Percentiles rank a stretch among this genome's conserved stretches.
Conservation (phyloP, 2,113 vertebrate genomes). For the Peromyscus californicus region DNA sequence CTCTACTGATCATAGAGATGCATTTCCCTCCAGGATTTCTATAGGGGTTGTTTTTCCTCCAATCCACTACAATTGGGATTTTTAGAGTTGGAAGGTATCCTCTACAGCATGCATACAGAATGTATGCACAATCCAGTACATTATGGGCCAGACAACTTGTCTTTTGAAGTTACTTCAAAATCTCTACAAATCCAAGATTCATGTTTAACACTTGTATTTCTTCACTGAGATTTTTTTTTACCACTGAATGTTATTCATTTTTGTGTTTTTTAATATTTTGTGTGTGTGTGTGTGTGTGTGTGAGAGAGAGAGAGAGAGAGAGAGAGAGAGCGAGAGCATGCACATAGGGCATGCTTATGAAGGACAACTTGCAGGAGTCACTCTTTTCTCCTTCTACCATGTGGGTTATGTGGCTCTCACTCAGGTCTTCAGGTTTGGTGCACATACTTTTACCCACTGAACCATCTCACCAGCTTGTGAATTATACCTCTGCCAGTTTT, state of each 20-base stretch:
- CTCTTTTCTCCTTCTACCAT: background rate
- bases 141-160: background rate
- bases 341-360: background rate
- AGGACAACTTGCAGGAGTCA: background rate
- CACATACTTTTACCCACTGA: background rate
- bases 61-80: background rate
- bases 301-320: too few relatives aligned
- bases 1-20: slow-evolving; percentile 57
- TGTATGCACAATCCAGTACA: background rate
- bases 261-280: background rate
- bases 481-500: background rate
- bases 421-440: background rate
- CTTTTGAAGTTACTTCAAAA: background rate
- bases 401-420: background rate
- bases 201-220: background rate
- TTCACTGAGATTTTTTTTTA: background rate
- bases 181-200: background rate
- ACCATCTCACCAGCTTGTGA: background rate
- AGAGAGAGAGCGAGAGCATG: too few relatives aligned
- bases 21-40: slow-evolving; percentile 41
- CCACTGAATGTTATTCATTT: background rate
- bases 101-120: background rate
- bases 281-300: background rate
- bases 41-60: background rate
- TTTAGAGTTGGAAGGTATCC: background rate